phyloP scores from a whole-genome alignment of 1,140 invertebrate genomes.

The Drosophila suzukii region DNA sequence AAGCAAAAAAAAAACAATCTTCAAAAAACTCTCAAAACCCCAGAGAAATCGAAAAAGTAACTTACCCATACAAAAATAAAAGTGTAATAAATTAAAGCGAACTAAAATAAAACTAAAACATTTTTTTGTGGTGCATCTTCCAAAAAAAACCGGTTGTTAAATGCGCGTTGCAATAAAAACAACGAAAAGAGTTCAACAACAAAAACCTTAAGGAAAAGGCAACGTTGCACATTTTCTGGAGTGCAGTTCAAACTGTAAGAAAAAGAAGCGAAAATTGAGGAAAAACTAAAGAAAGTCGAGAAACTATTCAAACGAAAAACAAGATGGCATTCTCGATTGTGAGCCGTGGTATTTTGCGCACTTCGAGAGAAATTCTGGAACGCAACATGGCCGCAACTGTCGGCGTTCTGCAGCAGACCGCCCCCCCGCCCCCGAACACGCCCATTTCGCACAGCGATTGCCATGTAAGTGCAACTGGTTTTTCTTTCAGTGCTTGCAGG shows the following conservation, averaged over 20 bases:
- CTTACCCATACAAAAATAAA: constrained; percentile 15
- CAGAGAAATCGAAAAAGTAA: constrained; percentile 28
- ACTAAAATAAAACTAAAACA: constrained; percentile 11
- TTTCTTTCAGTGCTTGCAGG: constrained; percentile 14
- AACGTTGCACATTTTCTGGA: constrained; percentile 44
- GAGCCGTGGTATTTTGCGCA: constrained; percentile 77
- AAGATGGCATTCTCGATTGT: constrained; percentile 79
- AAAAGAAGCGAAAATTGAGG: constrained; percentile 12
- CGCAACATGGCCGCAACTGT: constrained; percentile 79
- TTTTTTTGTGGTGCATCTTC: constrained; percentile 41
- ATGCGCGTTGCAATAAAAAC: constrained; percentile 54
- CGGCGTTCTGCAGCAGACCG: constrained; percentile 57
- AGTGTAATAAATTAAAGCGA: constrained; percentile 1
- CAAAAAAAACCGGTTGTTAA: constrained; percentile 55
- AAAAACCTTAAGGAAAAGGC: constrained; percentile 18
- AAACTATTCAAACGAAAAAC: constrained; percentile 28
- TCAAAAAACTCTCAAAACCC: constrained; percentile 6
- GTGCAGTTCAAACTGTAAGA: constrained; percentile 31
- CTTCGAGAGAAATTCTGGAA: constrained; percentile 81
- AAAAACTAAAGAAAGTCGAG: constrained; percentile 12
- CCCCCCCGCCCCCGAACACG: constrained; percentile 49
- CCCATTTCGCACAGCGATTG: constrained; percentile 48
- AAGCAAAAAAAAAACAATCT: constrained; percentile 17
- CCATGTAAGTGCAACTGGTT: constrained; percentile 61
- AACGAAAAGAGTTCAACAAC: constrained; percentile 31